Conservation (phyloP, 2,113 vertebrate genomes). For the Larimichthys crocea region DNA sequence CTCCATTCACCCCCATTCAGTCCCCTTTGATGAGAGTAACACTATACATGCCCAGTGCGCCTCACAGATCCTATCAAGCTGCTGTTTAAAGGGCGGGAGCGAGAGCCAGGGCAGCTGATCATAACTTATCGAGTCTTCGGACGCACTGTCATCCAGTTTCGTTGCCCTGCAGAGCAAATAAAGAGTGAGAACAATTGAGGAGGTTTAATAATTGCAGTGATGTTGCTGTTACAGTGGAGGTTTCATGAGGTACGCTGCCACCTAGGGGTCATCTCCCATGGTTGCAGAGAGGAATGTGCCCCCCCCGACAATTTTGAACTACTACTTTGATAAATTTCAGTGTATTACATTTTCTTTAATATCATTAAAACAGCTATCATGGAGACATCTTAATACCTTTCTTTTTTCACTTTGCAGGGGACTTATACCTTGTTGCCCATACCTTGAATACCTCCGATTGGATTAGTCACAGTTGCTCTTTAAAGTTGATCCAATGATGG, state of each 20-base stretch:
- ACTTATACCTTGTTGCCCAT: conserved; percentile 26
- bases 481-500: conserved; percentile 54
- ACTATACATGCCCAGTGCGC: conserved; percentile 76
- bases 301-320: conserved; percentile 15
- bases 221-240: conserved; percentile 47
- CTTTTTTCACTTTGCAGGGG: background rate
- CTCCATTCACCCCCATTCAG: conserved; percentile 75
- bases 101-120: conserved; percentile 60
- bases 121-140: conserved; percentile 63
- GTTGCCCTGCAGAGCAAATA: conserved; percentile 57
- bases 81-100: conserved; percentile 67
- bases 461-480: conserved; percentile 65
- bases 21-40: conserved; percentile 81
- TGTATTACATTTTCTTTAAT: conserved; percentile 19
- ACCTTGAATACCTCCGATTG: conserved; percentile 43
- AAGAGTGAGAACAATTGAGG: conserved; percentile 52
- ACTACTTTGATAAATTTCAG: conserved; percentile 11
- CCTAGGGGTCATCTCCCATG: conserved; percentile 70
- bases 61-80: conserved; percentile 77
- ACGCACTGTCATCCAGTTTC: conserved; percentile 48
- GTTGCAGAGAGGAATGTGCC: conserved; percentile 65
- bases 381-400: background rate
- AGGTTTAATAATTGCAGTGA: conserved; percentile 63
- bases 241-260: conserved; percentile 73
- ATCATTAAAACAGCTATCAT: background rate